These are phyloP conservation scores for Melitaea athalia DNA, from an alignment of 2,888 invertebrate genomes.

Conservation along the genomic window DNA sequence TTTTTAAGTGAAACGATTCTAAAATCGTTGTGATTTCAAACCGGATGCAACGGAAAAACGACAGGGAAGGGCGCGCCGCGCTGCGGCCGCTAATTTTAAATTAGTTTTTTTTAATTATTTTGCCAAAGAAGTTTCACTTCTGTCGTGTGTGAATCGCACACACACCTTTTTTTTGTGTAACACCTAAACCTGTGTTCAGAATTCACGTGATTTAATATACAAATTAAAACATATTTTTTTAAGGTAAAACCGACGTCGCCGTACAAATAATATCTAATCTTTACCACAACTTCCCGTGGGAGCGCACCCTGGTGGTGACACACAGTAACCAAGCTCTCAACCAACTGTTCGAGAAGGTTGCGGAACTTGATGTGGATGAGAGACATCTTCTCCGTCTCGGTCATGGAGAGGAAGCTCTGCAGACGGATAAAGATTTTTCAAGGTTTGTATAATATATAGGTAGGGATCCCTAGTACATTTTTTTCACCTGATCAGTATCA, in stretches of 20 bases:
- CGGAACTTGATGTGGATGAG: slow-evolving; percentile 98
- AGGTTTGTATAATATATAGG: slow-evolving; percentile 74
- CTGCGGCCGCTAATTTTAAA: too few species aligned
- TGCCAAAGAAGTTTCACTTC: too few species aligned
- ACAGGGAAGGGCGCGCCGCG: too few species aligned
- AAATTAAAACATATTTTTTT: background rate
- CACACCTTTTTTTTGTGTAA: too few species aligned
- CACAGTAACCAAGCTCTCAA: slow-evolving; percentile 99
- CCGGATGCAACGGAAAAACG: too few species aligned
- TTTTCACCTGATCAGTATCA: too few species aligned
- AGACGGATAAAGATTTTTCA: slow-evolving; percentile 99
- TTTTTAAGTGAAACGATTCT: too few species aligned
- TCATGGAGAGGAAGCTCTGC: slow-evolving; percentile 98
- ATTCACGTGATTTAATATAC: background rate
- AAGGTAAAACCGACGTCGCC: slow-evolving; percentile 99
- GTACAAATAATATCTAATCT: slow-evolving; percentile 99
- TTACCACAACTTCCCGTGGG: slow-evolving; percentile 99
- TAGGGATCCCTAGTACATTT: too few species aligned
- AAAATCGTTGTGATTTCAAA: too few species aligned
- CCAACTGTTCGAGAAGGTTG: slow-evolving; percentile 99
- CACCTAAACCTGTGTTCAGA: too few species aligned
- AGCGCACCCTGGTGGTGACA: slow-evolving; percentile 98
- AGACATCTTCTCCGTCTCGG: slow-evolving; percentile 98
- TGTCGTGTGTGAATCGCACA: too few species aligned
- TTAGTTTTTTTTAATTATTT: too few species aligned